These are phyloP conservation scores for Propithecus coquereli DNA, from an alignment of 2,113 vertebrate species.

Conservation along the genomic window DNA sequence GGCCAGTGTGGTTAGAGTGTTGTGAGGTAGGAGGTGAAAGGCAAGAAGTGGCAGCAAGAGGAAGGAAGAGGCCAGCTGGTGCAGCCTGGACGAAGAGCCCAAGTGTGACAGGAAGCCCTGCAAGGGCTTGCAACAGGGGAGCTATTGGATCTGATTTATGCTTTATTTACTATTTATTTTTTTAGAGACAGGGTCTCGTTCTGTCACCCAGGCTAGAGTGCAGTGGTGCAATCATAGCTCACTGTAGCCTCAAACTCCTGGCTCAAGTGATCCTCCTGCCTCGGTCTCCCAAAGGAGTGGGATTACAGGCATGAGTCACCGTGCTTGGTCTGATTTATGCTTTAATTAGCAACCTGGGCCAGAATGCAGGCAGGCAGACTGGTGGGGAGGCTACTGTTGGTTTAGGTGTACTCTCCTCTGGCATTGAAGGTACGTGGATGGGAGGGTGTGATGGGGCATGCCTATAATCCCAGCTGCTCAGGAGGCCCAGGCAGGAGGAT, in stretches of 20 bases:
- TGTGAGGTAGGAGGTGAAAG: background rate
- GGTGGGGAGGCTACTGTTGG: fast-evolving
- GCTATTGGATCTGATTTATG: background rate
- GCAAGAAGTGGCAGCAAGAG: background rate
- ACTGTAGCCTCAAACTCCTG: too few relatives aligned
- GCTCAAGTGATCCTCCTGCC: too few relatives aligned
- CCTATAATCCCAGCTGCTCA: too few relatives aligned
- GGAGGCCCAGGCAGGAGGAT: too few relatives aligned
- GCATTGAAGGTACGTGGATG: background rate
- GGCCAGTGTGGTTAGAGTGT: background rate
- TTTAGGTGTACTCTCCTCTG: fast-evolving
- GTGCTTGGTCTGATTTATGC: background rate
- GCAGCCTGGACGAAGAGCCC: fast-evolving
- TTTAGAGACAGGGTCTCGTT: too few relatives aligned
- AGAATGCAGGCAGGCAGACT: background rate
- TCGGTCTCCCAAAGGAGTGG: too few relatives aligned
- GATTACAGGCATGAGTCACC: too few relatives aligned
- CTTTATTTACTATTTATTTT: background rate
- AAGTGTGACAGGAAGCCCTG: background rate
- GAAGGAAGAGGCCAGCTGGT: background rate
- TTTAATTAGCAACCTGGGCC: background rate
- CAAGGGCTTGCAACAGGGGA: background rate
- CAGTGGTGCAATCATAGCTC: too few relatives aligned
- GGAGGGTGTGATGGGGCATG: background rate
- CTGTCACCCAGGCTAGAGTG: too few relatives aligned